Evolutionary conservation across 2,113 vertebrate genomes (phyloP).

Genomic region (Ovis canadensis): DNA sequence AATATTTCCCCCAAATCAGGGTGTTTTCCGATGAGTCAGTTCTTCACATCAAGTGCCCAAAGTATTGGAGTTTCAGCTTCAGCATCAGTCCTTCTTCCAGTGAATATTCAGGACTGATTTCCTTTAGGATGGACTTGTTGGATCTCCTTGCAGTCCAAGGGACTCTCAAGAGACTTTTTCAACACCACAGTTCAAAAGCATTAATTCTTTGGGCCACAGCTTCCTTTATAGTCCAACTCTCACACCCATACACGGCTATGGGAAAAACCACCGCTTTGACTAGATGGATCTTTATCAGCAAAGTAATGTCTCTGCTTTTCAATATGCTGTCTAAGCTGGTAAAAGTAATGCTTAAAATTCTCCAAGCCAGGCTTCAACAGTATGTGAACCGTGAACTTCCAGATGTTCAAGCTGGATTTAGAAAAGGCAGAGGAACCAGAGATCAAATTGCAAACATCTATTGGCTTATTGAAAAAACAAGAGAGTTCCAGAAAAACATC

Average conservation of each 20-base stretch:
- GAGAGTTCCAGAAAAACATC: not conserved
- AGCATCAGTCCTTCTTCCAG: not conserved
- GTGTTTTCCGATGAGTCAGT: not conserved
- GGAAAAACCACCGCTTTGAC: not conserved
- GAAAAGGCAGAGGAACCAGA: not conserved
- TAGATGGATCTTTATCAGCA: not conserved
- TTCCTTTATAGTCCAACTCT: not conserved
- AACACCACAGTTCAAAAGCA: not conserved
- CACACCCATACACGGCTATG: not conserved
- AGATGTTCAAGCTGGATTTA: not conserved
- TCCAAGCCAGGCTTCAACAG: not conserved
- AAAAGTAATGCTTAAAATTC: not conserved
- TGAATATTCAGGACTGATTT: not conserved
- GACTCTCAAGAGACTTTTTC: not conserved
- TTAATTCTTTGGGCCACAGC: not conserved
- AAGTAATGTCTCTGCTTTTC: not conserved
- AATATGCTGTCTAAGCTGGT: not conserved
- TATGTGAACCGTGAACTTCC: not conserved
- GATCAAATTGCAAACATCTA: not conserved
- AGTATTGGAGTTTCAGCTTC: not conserved
- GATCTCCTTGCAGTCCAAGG: not conserved
- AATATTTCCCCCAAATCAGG: not conserved
- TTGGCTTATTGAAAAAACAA: not conserved
- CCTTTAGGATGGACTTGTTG: not conserved
- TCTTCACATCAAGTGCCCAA: not conserved